Percentiles rank a stretch among this genome's conserved stretches.
Evolutionary conservation across 2,797 vertebrate species (phyloP).

Genomic region (Eulemur rubriventer): DNA sequence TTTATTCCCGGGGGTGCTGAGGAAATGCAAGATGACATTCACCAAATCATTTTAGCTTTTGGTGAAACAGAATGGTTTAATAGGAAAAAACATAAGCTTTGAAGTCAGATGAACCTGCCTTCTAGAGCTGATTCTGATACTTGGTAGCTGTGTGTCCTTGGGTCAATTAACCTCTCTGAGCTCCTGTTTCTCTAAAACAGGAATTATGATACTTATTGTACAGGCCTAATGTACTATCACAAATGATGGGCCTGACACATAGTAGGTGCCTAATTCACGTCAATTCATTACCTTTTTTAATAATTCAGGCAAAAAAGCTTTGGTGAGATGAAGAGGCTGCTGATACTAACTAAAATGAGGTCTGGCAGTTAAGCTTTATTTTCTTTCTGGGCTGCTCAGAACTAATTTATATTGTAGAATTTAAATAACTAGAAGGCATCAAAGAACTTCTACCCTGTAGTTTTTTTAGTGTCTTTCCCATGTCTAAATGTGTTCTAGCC

Average conservation of each 20-base stretch:
- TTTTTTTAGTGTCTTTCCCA: not conserved
- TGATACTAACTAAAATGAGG: not conserved
- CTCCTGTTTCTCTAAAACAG: not conserved
- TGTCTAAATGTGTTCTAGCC: not conserved
- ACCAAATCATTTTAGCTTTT: not conserved
- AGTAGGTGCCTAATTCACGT: not conserved
- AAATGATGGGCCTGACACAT: not conserved
- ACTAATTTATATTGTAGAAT: not conserved
- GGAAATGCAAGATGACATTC: not conserved
- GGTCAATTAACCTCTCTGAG: conserved; percentile 6
- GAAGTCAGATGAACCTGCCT: not conserved
- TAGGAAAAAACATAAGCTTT: not conserved
- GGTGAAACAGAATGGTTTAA: not conserved
- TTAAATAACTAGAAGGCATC: conserved; percentile 11
- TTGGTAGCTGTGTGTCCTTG: not conserved
- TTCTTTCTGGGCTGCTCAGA: not conserved
- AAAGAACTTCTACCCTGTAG: not conserved
- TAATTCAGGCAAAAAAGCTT: conserved; percentile 22
- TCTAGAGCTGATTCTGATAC: not conserved
- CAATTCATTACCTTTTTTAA: not conserved
- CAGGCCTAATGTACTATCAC: not conserved
- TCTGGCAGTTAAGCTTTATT: not conserved
- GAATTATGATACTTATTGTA: not conserved
- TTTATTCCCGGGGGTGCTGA: not conserved
- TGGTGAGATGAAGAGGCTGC: not conserved